Evolutionary conservation across 2,888 invertebrate species (phyloP).

Genomic region (Andricus curvator): DNA sequence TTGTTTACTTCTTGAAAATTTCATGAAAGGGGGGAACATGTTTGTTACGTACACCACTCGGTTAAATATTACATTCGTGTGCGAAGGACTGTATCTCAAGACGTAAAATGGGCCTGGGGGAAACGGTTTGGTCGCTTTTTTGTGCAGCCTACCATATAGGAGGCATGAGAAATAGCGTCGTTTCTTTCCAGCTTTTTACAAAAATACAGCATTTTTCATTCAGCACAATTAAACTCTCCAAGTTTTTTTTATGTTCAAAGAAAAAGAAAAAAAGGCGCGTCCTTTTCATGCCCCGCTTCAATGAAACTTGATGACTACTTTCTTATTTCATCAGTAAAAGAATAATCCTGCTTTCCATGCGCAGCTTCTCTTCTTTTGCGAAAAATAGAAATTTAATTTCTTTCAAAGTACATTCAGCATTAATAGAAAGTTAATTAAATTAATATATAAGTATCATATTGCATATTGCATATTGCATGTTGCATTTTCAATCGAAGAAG

Average conservation of each 20-base stretch:
- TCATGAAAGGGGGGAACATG: constrained; percentile 41
- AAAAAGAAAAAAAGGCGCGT: not conserved
- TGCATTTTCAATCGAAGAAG: too few species aligned
- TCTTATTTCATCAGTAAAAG: not conserved
- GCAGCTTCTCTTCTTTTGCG: not conserved
- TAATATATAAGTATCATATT: too few species aligned
- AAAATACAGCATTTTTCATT: constrained; percentile 12
- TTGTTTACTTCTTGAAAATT: constrained; percentile 49
- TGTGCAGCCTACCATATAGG: constrained; percentile 13
- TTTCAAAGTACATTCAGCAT: not conserved
- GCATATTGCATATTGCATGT: too few species aligned
- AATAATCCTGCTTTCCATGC: not conserved
- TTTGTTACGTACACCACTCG: constrained; percentile 24
- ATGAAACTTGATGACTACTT: not conserved
- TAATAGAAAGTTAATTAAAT: not conserved
- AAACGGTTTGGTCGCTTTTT: constrained; percentile 31
- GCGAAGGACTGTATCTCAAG: not conserved
- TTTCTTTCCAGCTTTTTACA: constrained; percentile 2
- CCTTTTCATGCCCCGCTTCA: not conserved
- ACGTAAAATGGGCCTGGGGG: constrained; percentile 30
- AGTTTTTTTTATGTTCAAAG: not conserved
- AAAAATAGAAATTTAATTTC: not conserved
- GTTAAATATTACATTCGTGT: constrained; percentile 29
- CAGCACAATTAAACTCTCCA: constrained; percentile 15
- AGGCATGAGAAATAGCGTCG: constrained; percentile 15